Evolutionary conservation across 2,113 vertebrate species (phyloP).

Genomic region (Neogobius melanostomus): DNA sequence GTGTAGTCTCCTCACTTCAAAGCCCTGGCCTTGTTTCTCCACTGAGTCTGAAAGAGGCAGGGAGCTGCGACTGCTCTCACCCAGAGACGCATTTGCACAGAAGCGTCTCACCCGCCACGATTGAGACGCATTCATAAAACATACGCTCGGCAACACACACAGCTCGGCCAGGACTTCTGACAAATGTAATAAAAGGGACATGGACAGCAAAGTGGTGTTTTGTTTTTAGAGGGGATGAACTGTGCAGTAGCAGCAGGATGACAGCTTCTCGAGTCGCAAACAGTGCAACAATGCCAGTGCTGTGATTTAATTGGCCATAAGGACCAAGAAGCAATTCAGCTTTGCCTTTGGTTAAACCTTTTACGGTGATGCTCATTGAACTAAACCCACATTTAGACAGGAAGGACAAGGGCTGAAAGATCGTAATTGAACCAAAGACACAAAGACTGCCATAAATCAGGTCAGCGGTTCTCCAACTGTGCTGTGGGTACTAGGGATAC

Average conservation of each 20-base stretch:
- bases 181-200: conserved; percentile 1
- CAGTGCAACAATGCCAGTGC: conserved; percentile 1
- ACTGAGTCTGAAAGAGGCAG: conserved; percentile 5
- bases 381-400: not conserved
- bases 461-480: no score
- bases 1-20: conserved; percentile 17
- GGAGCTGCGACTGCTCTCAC: conserved; percentile 4
- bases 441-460: no score
- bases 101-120: conserved; percentile 14
- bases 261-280: not conserved
- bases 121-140: conserved; percentile 10
- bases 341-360: not conserved
- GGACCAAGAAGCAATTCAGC: not conserved
- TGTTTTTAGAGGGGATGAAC: not conserved
- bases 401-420: not conserved
- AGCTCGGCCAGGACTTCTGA: not conserved
- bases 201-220: conserved; percentile 4
- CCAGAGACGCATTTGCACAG: conserved; percentile 25
- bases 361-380: not conserved
- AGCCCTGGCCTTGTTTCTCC: conserved; percentile 19
- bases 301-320: conserved; percentile 32
- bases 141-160: conserved; percentile 1
- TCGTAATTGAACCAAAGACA: no score
- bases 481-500: no score
- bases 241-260: conserved; percentile 1